These are phyloP conservation scores for Anolis carolinensis DNA, from an alignment of 2,113 vertebrate genomes.

Conservation along the genomic window DNA sequence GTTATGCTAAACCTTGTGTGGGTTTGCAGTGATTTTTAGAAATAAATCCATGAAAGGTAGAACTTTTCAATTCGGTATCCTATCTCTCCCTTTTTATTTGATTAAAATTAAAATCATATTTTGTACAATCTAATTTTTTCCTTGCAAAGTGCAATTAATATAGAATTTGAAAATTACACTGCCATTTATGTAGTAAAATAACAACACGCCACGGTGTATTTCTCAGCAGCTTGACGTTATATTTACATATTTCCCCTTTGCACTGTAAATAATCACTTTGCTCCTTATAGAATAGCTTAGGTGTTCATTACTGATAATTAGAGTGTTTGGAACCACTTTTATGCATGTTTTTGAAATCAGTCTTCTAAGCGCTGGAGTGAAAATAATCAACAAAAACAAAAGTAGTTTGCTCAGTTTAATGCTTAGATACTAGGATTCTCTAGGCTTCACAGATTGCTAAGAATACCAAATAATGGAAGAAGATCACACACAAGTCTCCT, in stretches of 20 bases:
- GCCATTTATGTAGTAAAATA: background rate
- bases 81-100: background rate
- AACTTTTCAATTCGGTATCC: conserved; percentile 35
- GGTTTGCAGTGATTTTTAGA: conserved; percentile 41
- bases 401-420: conserved; percentile 42
- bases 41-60: conserved; percentile 46
- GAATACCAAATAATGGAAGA: background rate
- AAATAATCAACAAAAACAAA: conserved; percentile 66
- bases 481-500: too few relatives aligned
- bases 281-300: conserved; percentile 56
- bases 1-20: conserved; percentile 35
- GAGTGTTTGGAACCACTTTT: conserved; percentile 67
- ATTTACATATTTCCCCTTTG: background rate
- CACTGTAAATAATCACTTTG: conserved; percentile 47
- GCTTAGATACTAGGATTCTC: background rate
- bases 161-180: background rate
- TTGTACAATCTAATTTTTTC: conserved; percentile 39
- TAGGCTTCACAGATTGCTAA: background rate
- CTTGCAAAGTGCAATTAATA: background rate
- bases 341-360: conserved; percentile 63
- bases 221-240: conserved; percentile 5
- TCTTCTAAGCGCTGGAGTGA: conserved; percentile 54
- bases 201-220: accelerated
- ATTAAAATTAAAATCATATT: conserved; percentile 14
- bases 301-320: conserved; percentile 70